phyloP scores from a whole-genome alignment of 2,797 vertebrate species.

The Falco cherrug region DNA sequence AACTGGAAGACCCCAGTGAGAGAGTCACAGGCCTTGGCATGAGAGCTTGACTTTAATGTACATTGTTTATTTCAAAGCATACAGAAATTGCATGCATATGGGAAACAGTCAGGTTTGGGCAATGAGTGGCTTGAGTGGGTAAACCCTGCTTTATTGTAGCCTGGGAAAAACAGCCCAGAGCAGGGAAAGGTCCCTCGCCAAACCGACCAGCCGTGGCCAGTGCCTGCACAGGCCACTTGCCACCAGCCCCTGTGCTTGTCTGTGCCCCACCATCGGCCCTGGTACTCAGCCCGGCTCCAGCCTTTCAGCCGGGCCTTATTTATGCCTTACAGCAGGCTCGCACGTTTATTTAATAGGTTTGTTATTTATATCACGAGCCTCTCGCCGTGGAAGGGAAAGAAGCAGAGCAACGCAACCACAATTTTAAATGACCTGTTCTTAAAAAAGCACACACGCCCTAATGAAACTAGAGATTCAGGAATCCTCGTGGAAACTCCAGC shows the following conservation, averaged over 20 bases:
- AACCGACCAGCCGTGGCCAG: neutral
- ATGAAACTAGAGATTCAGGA: constrained; percentile 69
- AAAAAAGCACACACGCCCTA: constrained; percentile 56
- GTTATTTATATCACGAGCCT: constrained; percentile 23
- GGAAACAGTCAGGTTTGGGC: neutral
- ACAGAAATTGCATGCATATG: neutral
- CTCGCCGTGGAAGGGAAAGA: neutral
- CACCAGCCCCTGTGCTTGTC: neutral
- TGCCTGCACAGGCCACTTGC: neutral
- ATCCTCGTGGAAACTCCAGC: constrained; percentile 65
- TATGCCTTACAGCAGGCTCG: fast-evolving
- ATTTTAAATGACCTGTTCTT: constrained; percentile 54
- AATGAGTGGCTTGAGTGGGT: neutral
- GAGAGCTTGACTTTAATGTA: neutral
- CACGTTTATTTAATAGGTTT: neutral
- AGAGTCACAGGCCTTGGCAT: neutral
- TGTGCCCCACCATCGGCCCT: neutral
- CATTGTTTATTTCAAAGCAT: constrained; percentile 52
- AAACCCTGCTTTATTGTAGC: neutral
- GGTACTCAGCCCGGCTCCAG: fast-evolving
- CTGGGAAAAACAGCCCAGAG: neutral
- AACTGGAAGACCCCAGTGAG: constrained; percentile 30
- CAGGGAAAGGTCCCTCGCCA: neutral
- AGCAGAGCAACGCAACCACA: neutral
- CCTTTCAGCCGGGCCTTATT: neutral